Conservation (phyloP, 1,140 invertebrate species). For the Meloidogyne floridensis region DNA sequence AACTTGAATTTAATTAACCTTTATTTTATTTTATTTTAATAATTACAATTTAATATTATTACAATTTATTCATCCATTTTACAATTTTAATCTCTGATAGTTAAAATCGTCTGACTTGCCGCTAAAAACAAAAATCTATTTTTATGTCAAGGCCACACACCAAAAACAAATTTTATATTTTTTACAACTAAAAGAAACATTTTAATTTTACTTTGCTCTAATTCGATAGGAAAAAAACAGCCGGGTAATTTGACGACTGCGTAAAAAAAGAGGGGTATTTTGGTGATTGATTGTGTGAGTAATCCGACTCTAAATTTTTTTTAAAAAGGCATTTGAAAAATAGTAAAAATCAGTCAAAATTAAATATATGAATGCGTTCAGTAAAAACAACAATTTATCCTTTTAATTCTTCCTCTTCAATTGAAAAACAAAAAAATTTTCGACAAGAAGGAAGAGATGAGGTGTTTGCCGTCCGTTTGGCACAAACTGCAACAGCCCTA, state of each 20-base stretch:
- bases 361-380: not conserved
- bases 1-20: too few relatives aligned
- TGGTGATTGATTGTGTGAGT: not conserved
- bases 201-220: not conserved
- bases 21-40: too few relatives aligned
- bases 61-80: not conserved
- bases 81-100: constrained; percentile 2
- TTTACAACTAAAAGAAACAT: not conserved
- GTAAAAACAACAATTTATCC: constrained; percentile 1
- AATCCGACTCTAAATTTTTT: not conserved
- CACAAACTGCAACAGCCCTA: not conserved
- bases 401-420: not conserved
- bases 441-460: not conserved
- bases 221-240: not conserved
- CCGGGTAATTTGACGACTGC: constrained; percentile 1
- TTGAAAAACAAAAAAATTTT: not conserved
- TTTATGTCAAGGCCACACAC: constrained; percentile 5
- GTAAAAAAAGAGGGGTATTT: not conserved
- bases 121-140: not conserved
- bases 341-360: not conserved
- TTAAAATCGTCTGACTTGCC: not conserved
- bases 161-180: not conserved
- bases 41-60: not conserved
- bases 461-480: not conserved
- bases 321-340: not conserved